Evolutionary conservation across 2,888 invertebrate species (phyloP), one percentile per base, ranked within the genome.

Genomic region (Thecophora atra): DNA sequence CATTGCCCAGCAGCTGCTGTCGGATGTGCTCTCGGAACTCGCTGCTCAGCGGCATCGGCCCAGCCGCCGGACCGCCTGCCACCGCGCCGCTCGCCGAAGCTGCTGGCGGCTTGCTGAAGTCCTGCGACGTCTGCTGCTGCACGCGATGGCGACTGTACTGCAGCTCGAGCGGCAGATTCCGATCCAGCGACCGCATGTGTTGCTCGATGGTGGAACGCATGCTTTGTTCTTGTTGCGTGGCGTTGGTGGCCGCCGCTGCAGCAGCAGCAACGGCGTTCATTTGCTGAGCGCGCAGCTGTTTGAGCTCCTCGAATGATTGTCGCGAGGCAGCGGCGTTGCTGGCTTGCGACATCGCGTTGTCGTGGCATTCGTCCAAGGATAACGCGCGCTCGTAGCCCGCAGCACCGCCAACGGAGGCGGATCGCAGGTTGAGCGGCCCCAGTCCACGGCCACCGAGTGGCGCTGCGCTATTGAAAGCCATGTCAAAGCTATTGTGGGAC

Each of bases 141-240:
- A 83, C 80, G 17, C 86, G 84, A 80, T 86, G 87, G 1, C 87
- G 85, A 77, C 86, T 86, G 72, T 86, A 87, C 71, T 87, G 87
- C 71, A 87, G 68, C 72, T 87, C 87, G 3, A 87, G 74, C 0
- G 87, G 87, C 17, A 87, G 75, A 78, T 85, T 87, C 4, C 87
- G 86, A 76, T 87, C 87, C 47, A 87, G 74, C 8, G 87, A 87
- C 65, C 86, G 83, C 87, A 87, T 87, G 67, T 87, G 87, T 76
- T 87, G 86, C 74, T 87, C 86, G 11, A 86, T 83, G 30, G 84
- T 85, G 19, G 82, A 83, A 3, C 85, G 85, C 83, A 84, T 84
- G 3, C 82, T 82, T 19, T 81, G 80, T 70, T 83, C 83, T 58
- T 81, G 82, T n/a, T 80, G 82, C 15, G 74, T 77, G n/a, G 76